Evolutionary conservation across 2,113 vertebrate species (phyloP), one percentile per base, ranked within the genome.

Genomic region (Romanogobio albipinnatus): DNA sequence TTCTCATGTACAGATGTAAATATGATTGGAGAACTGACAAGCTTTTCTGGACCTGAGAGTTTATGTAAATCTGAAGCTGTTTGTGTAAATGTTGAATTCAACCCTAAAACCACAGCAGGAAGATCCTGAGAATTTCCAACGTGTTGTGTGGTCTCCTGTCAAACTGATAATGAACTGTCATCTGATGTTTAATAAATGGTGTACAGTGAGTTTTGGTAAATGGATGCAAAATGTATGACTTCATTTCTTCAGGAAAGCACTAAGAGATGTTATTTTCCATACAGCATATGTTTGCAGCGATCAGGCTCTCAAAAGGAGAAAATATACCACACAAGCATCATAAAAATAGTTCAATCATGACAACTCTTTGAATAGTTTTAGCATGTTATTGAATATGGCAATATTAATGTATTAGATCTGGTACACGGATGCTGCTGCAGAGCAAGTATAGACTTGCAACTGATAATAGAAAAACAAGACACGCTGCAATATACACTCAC

Each of bases 1-100:
- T 78, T 58, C 49, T 62, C 51, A 13, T 74, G 84, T 74, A 81
- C 24, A 85, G 43, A 74, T 85, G 84, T 85, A 85, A 81, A 85
- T 85, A 85, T 73, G 36, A 33, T 22, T 26, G 49, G 58, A 36
- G 5, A 39, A 53, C 36, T 43, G 61, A 43, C 11, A 24, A 79
- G 36, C 33, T 58, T 76, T 77, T 81, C 68, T 49, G 79, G 74
- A 66, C n/a, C 9, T 1, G n/a, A 53, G 66, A 49, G n/a, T 71
- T 71, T n/a, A 53, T 33, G 45, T 76, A 33, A 53, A 53, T 53
- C 43, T 75, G 45, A 17, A 45, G 22, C 45, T n/a, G 24, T 81
- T 29, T 2, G 53, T 79, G 58, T 79, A 62, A 47, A 80, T 64
- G 77, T 62, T 33, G 49, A 71, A 53, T 33, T 66, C 58, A 45